Evolutionary conservation across 2,113 vertebrate species (phyloP).

Genomic region (Parus major): DNA sequence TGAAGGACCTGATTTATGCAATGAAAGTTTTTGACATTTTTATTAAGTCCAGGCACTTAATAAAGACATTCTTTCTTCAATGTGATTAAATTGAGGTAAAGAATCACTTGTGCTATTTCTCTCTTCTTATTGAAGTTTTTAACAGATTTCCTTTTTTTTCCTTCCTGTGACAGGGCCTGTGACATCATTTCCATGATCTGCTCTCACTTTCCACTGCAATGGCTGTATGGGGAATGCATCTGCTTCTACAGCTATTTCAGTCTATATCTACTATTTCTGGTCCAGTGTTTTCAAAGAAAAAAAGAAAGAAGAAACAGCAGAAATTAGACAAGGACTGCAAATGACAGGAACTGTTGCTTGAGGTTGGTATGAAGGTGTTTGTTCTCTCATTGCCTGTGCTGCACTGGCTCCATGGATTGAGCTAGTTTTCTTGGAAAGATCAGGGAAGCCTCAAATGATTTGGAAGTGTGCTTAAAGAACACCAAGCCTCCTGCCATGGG

Average conservation of each 20-base stretch:
- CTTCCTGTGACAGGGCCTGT: background rate
- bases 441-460: background rate
- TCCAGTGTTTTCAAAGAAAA: background rate
- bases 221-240: background rate
- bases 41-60: constrained; percentile 7
- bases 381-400: background rate
- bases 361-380: background rate
- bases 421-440: background rate
- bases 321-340: background rate
- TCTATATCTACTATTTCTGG: background rate
- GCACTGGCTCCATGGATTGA: background rate
- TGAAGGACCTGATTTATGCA: background rate
- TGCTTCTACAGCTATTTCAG: background rate
- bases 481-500: background rate
- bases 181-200: background rate
- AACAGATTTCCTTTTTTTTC: background rate
- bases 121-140: background rate
- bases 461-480: background rate
- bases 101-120: background rate
- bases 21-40: constrained; percentile 3
- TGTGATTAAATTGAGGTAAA: background rate
- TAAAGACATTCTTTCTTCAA: background rate
- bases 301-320: background rate
- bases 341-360: background rate
- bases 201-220: background rate